Evolutionary conservation across 2,888 invertebrate genomes (phyloP), one percentile per base, ranked within the genome.

Genomic region (Cancer borealis): DNA sequence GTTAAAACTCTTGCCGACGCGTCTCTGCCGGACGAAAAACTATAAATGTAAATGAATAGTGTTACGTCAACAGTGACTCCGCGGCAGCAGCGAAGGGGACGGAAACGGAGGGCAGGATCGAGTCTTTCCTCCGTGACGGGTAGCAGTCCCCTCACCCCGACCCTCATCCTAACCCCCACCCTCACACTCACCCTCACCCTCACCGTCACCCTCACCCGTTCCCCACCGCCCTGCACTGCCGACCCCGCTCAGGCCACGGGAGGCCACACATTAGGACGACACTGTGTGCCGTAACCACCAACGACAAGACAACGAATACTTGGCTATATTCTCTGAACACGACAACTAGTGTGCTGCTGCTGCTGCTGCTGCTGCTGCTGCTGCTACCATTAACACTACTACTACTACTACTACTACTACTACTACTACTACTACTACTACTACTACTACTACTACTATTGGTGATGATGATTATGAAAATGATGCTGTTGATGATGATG

Each of bases 1-100:
- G n/a, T 66, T 66, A n/a, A 66, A 66, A 54, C 14, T 54, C 54
- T 54, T 54, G 54, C 54, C 54, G 54, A 54, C 54, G 54, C 54
- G 54, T 17, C 54, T 54, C 54, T 54, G 12, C 54, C 54, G 6
- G 17, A 66, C n/a, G 66, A 46, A 88, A 46, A 26, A 46, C 39
- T 88, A 88, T 10, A 88, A 46, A 88, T 88, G 46, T 88, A 88
- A 46, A 30, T 88, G 21, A 46, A 30, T 45, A n/a, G 87, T 14
- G 88, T 26, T 39, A 88, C 45, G n/a, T 88, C 46, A 46, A 88
- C 17, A 39, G 88, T 14, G 45, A 88, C 30, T 46, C 17, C 17
- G 21, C 17, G 12, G 30, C 17, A n/a, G 87, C 30, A 21, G 87
- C 30, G 87, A 21, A 87, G 39, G 46, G 5, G 21, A 88, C 17